Base-by-base conservation (phyloP, 1,140 invertebrate genomes). In the Coptotermes formosanus region DNA sequence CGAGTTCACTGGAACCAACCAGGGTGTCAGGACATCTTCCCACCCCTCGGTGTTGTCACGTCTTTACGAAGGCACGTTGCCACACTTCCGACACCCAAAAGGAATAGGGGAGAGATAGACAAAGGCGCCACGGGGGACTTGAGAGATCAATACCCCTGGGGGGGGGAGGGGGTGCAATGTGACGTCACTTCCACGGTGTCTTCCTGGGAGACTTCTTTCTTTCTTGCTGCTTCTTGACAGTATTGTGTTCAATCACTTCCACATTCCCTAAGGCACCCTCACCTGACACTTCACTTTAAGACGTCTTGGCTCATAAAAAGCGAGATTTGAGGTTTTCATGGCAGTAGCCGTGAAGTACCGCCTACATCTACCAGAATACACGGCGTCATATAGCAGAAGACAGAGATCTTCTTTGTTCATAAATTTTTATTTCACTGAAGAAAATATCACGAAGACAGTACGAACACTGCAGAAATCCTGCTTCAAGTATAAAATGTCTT, bases 21-120 rank as follows among this genome's bases (percentile, higher is more conserved):
- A 30, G 64, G 64, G 64, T 75, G 64, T 75, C n/a, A n/a, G 25
- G 30, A 75, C 25, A 75, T n/a, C 64, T 75, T 75, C 64, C 8
- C 64, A 30, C 64, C 64, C 64, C 64, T 30, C 64, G 14, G 64
- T 75, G 64, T 75, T 75, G 64, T 75, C 64, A 75, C 64, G 64
- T 75, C 64, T 75, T 75, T 75, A 55, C 25, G 64, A 25, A 25
- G 64, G 64, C 64, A 30, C 64, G 64, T 75, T 75, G 64, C 64
- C 64, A 75, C 64, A 75, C 64, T 75, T 75, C 64, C 64, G 64
- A 75, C 64, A 75, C 64, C 64, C 64, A 75, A 75, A 75, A 75
- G 64, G 64, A 75, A 75, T 30, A 75, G 64, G 64, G 64, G 64
- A 55, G n/a, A 75, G 64, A 75, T 25, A 75, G 64, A 75, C 64